phyloP scores from a whole-genome alignment of 2,888 invertebrate genomes.

The Schizaphis graminum region DNA sequence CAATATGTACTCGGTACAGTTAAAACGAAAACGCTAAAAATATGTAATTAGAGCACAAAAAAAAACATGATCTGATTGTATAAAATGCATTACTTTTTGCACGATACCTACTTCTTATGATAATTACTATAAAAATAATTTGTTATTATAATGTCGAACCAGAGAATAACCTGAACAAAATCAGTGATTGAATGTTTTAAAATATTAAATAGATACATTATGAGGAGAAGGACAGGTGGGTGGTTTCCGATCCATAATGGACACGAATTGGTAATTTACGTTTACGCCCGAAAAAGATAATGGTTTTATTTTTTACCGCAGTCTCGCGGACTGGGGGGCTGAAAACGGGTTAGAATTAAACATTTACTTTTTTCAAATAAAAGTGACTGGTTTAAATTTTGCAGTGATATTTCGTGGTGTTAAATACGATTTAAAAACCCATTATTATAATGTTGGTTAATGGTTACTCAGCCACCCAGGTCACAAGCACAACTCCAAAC shows the following conservation, averaged over 20 bases:
- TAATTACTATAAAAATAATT: background rate
- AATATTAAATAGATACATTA: background rate
- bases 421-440: background rate
- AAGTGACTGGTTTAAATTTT: background rate
- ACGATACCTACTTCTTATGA: background rate
- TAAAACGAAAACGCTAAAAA: background rate
- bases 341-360: background rate
- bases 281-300: background rate
- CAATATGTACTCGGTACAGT: background rate
- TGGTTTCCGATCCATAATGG: background rate
- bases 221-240: background rate
- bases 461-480: background rate
- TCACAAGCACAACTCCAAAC: background rate
- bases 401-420: background rate
- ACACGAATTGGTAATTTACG: background rate
- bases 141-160: background rate
- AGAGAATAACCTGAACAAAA: background rate
- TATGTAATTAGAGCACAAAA: slow-evolving; percentile 1
- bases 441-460: background rate
- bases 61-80: background rate
- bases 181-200: background rate
- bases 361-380: background rate
- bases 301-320: background rate
- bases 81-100: background rate
- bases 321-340: background rate